Percentiles rank a stretch among this genome's conserved stretches.
These are phyloP conservation scores for Netelia inedita DNA, from an alignment of 2,888 invertebrate species.

Conservation along the genomic window DNA sequence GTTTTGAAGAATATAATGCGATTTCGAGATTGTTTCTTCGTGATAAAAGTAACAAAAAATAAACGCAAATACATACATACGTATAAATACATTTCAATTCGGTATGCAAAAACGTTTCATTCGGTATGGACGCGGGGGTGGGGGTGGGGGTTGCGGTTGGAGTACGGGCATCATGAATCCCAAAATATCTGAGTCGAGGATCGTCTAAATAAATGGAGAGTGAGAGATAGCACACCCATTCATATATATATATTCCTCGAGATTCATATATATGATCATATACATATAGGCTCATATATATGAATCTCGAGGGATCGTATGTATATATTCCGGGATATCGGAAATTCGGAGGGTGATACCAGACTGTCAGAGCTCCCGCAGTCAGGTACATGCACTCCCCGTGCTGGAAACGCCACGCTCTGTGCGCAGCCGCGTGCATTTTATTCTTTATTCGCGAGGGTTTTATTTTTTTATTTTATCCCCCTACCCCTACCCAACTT, in stretches of 20 bases:
- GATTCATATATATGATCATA: no score
- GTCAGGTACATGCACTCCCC: not conserved
- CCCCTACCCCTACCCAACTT: not conserved
- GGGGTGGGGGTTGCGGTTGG: not conserved
- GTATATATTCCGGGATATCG: not conserved
- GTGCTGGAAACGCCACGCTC: not conserved
- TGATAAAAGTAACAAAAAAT: no score
- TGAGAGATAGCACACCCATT: not conserved
- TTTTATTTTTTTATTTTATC: conserved; percentile 8
- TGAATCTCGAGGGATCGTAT: not conserved
- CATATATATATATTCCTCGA: no score
- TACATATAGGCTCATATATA: not conserved
- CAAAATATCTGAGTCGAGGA: conserved; percentile 30
- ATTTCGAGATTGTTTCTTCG: no score
- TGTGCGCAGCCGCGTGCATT: not conserved
- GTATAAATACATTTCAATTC: not conserved
- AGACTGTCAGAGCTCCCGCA: not conserved
- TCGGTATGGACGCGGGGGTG: not conserved
- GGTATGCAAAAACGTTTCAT: not conserved
- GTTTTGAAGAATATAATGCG: no score
- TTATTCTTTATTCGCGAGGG: conserved; percentile 8
- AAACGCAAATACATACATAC: not conserved
- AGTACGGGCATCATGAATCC: conserved; percentile 19
- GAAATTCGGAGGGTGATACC: conserved; percentile 36
- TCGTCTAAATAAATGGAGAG: conserved; percentile 38